These are phyloP conservation scores for Oxycera nigricornis DNA, from an alignment of 2,888 invertebrate species.

Conservation along the genomic window DNA sequence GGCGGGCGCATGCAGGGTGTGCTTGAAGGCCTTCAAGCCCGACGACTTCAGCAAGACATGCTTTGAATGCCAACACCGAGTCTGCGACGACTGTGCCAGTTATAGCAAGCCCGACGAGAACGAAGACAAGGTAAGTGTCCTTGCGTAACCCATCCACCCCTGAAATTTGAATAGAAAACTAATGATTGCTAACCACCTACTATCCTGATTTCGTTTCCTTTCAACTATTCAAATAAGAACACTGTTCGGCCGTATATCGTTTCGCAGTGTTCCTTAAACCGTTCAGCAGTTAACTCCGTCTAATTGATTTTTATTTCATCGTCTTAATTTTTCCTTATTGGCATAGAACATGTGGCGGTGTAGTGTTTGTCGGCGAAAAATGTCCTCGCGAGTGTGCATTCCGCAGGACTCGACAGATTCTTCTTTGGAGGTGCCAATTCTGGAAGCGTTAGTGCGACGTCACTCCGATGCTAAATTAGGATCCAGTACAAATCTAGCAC, in stretches of 20 bases:
- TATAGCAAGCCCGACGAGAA: slow-evolving; percentile 86
- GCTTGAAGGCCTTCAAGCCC: slow-evolving; percentile 86
- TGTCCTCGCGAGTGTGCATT: slow-evolving; percentile 77
- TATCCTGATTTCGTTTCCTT: not conserved
- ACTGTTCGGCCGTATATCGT: too few species aligned
- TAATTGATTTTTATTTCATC: slow-evolving; percentile 13
- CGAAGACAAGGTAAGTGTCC: slow-evolving; percentile 75
- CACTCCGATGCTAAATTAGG: slow-evolving; percentile 80
- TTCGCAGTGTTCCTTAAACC: not conserved
- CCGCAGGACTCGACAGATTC: slow-evolving; percentile 87
- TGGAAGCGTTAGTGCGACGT: slow-evolving; percentile 79
- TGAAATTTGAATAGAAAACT: not conserved
- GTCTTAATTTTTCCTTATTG: not conserved
- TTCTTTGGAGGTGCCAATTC: slow-evolving; percentile 77
- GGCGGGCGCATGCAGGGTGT: slow-evolving; percentile 81
- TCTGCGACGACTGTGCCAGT: slow-evolving; percentile 92
- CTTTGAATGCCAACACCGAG: slow-evolving; percentile 87
- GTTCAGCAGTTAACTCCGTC: not conserved
- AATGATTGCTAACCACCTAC: not conserved
- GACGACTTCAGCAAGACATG: slow-evolving; percentile 89
- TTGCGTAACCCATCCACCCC: not conserved
- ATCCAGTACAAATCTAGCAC: slow-evolving; percentile 64
- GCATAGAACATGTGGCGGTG: slow-evolving; percentile 82
- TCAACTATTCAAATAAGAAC: not conserved
- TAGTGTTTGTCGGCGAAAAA: slow-evolving; percentile 85